Evolutionary conservation across 2,113 vertebrate species (phyloP).

Genomic region (Chaetodon auriga): DNA sequence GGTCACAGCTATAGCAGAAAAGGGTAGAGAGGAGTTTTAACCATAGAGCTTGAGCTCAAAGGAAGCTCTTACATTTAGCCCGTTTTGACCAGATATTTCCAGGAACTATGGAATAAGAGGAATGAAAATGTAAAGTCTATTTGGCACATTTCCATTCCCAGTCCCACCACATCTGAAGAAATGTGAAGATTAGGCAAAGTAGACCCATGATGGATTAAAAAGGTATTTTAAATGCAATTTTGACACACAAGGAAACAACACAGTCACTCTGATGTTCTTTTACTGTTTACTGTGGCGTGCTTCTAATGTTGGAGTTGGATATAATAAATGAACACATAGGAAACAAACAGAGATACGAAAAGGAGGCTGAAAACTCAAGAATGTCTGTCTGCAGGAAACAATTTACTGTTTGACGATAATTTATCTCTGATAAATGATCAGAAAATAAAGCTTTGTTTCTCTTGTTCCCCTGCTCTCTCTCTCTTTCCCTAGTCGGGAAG

Average conservation of each 20-base stretch:
- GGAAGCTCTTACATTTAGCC: background rate
- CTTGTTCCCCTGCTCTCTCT: background rate
- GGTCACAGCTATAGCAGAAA: conserved; percentile 27
- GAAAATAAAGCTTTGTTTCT: background rate
- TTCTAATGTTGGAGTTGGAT: background rate
- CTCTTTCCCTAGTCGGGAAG: background rate
- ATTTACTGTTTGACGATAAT: background rate
- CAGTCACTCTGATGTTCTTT: background rate
- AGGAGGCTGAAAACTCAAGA: background rate
- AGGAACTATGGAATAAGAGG: background rate
- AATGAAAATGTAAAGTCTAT: background rate
- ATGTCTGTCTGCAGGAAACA: background rate
- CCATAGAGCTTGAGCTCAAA: conserved; percentile 2
- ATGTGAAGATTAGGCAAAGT: conserved; percentile 7
- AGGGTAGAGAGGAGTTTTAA: conserved; percentile 4
- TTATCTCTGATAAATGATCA: background rate
- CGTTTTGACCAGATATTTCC: background rate
- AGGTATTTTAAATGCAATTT: background rate
- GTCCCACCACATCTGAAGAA: background rate
- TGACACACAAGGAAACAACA: background rate
- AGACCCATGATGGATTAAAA: background rate
- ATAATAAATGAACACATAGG: background rate
- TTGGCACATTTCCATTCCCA: background rate
- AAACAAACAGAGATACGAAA: background rate
- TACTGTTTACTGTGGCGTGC: background rate